Base-by-base conservation (phyloP, 1,140 invertebrate species). In the Atta cephalotes region DNA sequence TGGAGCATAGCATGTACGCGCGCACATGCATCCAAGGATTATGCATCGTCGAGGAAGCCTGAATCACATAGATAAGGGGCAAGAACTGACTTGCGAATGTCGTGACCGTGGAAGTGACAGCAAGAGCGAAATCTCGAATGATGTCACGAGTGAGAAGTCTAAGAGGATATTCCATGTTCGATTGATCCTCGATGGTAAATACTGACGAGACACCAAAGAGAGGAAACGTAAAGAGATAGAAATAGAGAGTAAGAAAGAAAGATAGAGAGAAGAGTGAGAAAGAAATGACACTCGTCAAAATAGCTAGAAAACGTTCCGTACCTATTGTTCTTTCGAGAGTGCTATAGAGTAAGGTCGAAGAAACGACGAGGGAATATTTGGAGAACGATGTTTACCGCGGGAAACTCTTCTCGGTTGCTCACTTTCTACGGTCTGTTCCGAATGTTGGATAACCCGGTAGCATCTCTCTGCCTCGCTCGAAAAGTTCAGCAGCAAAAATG, bases 21-120 rank as follows among this genome's bases (percentile, higher is more conserved):
- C 66, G 49, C 79, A 51, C 78, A 70, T 84, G 60, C 79, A 10
- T 53, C 28, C 63, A 53, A 45, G 82, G 81, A 87, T 87, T 87
- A 87, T 85, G 81, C 81, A 87, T 70, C 82, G 86, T 70, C 80
- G 81, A 45, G 53, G 62, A 66, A 72, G 82, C 86, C 86, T 87
- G 86, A 87, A 85, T 71, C 86, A 70, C 66, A 76, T 60, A 85
- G 86, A 87, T 87, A 87, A 87, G 81, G 28, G 12, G 80, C 81
- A 76, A 87, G 79, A 84, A 87, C 63, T 56, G 79, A 76, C 70
- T 70, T 76, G 86, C 62, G 70, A 87, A 66, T 68, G 66, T 66
- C 89, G 81, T 62, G 77, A 56, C 56, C 70, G 86, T 84, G 51
- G 79, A 82, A 85, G 81, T 88, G 87, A 77, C 62, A 63, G 71